Base-by-base conservation (phyloP, 2,113 vertebrate genomes). In the Mastomys natalensis region DNA sequence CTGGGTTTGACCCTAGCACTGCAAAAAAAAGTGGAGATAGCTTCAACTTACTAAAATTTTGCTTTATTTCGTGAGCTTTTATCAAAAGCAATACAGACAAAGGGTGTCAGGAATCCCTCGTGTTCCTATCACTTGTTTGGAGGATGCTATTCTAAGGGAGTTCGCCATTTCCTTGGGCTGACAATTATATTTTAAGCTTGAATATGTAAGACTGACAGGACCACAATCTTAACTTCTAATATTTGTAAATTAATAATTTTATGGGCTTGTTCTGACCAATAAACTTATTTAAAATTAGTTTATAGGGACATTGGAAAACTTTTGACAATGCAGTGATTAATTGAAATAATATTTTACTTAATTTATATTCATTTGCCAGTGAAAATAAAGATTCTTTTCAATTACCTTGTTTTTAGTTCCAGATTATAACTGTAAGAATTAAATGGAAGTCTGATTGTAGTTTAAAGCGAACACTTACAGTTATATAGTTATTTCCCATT, bases 301-400 rank as follows among this genome's bases (percentile, higher is more conserved):
- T 93, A 87, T 89, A 89, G 74, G 87, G 88, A 94, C 89, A 70
- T 40, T 93, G 70, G 16, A 60, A 93, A 96, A 76, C 16, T 95
- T 95, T 93, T 91, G 37, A 76, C 86, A 93, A n/a, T 95, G 34
- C 22, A 90, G 37, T 80, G 19, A 86, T 92, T 80, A 95, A 89
- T 31, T 94, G 84, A 95, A 96, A 89, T 93, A 89, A 68, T 86
- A 92, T 68, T 97, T 96, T 94, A 95, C 64, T 72, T 95, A 87
- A 90, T 96, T 95, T 97, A 97, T 94, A 94, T 60, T 90, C 31
- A 96, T 60, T 16, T 93, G 53, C 90, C 31, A 87, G 85, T 96
- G 80, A 55, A 98, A 96, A 96, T 90, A 94, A 94, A 97, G 89
- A 31, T 29, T 53, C 15, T 73, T 95, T 95, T 90, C 37, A 1